Conservation (phyloP, 1,140 invertebrate species). For the Trypoxylus dichotomus region DNA sequence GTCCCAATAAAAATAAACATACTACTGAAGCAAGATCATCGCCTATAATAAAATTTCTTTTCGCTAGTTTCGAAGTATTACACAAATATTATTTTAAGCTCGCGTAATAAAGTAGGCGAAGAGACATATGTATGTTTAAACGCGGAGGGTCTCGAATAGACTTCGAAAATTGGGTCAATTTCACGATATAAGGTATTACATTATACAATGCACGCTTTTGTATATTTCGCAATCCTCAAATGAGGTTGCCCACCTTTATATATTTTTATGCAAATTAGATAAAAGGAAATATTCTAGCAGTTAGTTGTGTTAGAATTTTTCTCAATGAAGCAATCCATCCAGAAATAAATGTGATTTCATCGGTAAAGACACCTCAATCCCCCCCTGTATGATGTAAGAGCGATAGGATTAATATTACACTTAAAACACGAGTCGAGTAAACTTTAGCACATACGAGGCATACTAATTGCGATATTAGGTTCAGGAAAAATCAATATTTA, state of each 20-base stretch:
- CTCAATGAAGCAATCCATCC: not conserved
- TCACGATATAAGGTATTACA: not conserved
- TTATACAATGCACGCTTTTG: not conserved
- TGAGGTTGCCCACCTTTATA: not conserved
- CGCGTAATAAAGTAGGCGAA: not conserved
- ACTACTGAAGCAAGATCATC: not conserved
- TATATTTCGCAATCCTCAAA: not conserved
- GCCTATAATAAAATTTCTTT: not conserved
- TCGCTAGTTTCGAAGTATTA: not conserved
- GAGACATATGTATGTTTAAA: not conserved
- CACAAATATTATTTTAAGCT: not conserved
- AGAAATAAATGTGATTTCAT: conserved; percentile 3
- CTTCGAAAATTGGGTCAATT: not conserved
- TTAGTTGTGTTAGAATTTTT: not conserved
- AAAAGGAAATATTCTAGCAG: not conserved
- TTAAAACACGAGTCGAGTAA: not conserved
- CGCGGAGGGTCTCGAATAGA: not conserved
- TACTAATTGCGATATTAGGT: not conserved
- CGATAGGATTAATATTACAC: not conserved
- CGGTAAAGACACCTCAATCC: not conserved
- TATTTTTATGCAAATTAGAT: not conserved
- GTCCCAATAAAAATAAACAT: not conserved
- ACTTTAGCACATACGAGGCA: not conserved
- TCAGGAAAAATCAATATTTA: not conserved
- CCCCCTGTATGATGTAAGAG: not conserved